Conservation (phyloP, 1,140 invertebrate genomes). For the Aphelinus certus region DNA sequence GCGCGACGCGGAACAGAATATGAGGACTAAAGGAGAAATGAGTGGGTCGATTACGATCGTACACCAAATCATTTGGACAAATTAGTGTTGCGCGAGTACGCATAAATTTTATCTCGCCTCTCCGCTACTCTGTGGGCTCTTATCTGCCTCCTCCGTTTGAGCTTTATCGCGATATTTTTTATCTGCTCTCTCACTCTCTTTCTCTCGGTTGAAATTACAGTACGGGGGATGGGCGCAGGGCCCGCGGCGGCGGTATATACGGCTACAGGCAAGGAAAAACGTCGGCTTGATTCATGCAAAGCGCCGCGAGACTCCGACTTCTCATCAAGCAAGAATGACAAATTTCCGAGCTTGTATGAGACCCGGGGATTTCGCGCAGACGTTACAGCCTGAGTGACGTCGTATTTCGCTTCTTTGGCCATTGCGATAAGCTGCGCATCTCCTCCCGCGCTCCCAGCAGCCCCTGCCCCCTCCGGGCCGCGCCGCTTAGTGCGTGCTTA, state of each 20-base stretch:
- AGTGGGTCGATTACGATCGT: no score
- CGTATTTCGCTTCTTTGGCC: not conserved
- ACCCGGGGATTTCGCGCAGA: not conserved
- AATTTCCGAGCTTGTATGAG: constrained; percentile 24
- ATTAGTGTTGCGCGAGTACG: no score
- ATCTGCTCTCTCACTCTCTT: constrained; percentile 11
- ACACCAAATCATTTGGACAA: no score
- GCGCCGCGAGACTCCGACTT: constrained; percentile 15
- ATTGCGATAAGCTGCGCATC: no score
- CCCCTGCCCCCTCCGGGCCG: no score
- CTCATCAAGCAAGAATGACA: constrained; percentile 33
- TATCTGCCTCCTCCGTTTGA: not conserved
- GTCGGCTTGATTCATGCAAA: constrained; percentile 36
- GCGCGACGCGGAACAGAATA: no score
- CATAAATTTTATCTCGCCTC: no score
- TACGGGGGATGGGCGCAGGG: constrained; percentile 22
- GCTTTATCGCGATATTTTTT: constrained; percentile 3
- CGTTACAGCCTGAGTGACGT: constrained; percentile 18
- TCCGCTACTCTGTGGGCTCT: not conserved
- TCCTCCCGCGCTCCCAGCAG: no score
- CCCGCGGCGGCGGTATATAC: no score
- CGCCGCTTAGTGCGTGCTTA: no score
- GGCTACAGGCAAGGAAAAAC: not conserved
- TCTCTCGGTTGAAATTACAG: constrained; percentile 40
- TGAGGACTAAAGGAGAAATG: no score